Percentiles rank a stretch among this genome's conserved stretches.
phyloP scores from a whole-genome alignment of 1,140 invertebrate genomes.

The Euwallacea fornicatus region DNA sequence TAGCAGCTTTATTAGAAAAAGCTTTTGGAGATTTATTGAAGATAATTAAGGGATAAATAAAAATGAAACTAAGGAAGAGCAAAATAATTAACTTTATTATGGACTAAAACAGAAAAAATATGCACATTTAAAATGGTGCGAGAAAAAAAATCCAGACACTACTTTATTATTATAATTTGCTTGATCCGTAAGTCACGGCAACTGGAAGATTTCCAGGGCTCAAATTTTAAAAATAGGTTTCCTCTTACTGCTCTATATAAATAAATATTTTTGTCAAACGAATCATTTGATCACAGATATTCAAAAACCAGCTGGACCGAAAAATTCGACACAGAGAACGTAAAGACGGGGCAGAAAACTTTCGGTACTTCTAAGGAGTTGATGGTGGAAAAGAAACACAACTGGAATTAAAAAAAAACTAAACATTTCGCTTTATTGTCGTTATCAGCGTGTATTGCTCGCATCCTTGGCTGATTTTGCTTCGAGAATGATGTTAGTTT shows the following conservation, averaged over 20 bases:
- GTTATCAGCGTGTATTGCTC: constrained; percentile 40
- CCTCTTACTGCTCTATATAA: no score
- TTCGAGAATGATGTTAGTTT: constrained; percentile 13
- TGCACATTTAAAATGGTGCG: constrained; percentile 29
- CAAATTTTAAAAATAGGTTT: no score
- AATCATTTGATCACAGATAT: no score
- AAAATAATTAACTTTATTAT: neutral
- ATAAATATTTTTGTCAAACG: no score
- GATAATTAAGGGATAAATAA: no score
- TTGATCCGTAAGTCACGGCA: neutral
- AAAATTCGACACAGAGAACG: no score
- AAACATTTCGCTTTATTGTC: constrained; percentile 41
- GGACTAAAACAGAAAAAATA: constrained; percentile 32
- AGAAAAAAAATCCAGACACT: neutral
- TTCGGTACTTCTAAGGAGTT: constrained; percentile 49
- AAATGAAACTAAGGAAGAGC: no score
- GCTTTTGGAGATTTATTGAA: no score
- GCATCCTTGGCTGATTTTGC: constrained; percentile 40
- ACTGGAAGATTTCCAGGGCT: no score
- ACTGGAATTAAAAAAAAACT: constrained; percentile 43
- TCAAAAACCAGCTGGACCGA: no score
- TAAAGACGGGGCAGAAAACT: constrained; percentile 33
- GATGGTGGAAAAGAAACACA: constrained; percentile 44
- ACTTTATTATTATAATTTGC: no score
- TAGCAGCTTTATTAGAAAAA: no score